Evolutionary conservation across 2,797 vertebrate species (phyloP).

Genomic region (Perdix hodgsoniae): DNA sequence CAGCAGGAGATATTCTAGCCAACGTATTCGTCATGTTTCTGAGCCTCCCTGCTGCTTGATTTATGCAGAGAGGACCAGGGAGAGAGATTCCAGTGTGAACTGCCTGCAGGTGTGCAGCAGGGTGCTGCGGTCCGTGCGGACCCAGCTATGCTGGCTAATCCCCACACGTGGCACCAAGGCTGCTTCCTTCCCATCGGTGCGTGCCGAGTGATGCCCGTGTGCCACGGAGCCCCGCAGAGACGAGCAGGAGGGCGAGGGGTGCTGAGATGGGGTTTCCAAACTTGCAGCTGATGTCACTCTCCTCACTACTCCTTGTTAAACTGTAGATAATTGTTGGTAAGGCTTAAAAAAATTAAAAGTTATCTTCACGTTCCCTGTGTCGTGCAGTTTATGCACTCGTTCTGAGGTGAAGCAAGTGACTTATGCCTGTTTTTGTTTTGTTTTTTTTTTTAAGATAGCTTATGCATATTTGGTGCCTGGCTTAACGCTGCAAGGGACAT

Average conservation of each 20-base stretch:
- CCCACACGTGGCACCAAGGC: fast-evolving
- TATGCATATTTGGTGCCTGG: not conserved
- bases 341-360: not conserved
- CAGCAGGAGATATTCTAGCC: slow-evolving; percentile 73
- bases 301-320: fast-evolving
- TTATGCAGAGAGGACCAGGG: slow-evolving; percentile 52
- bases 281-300: fast-evolving
- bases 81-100: slow-evolving; percentile 22
- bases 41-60: slow-evolving; percentile 79
- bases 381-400: not conserved
- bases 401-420: not conserved
- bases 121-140: fast-evolving
- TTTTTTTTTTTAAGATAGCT: not conserved
- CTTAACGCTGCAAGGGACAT: not conserved
- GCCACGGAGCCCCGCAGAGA: not conserved
- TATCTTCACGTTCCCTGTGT: not conserved
- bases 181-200: fast-evolving
- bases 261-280: not conserved
- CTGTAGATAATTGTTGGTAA: not conserved
- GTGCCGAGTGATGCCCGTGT: not conserved
- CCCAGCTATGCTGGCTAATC: not conserved
- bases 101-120: not conserved
- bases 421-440: not conserved
- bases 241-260: not conserved
- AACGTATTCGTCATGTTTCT: slow-evolving; percentile 79